phyloP scores from a whole-genome alignment of 2,888 invertebrate species.

The Anthophora plumipes region DNA sequence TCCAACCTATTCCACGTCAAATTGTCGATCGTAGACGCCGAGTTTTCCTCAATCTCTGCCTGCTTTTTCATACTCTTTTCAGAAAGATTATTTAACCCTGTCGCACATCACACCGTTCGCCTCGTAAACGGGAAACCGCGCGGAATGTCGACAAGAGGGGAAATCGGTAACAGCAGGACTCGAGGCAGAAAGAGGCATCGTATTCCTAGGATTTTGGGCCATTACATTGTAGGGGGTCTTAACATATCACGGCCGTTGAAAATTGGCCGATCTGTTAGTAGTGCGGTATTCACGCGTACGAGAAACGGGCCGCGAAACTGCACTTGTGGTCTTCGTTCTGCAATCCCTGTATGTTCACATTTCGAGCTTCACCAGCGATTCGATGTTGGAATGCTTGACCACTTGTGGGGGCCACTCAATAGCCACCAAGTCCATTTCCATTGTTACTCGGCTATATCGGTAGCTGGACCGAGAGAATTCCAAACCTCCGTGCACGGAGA shows the following conservation, averaged over 20 bases:
- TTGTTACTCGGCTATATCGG: constrained; percentile 71
- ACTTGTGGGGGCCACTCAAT: constrained; percentile 73
- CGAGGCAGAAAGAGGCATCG: constrained; percentile 49
- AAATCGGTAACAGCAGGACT: constrained; percentile 41
- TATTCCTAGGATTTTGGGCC: constrained; percentile 46
- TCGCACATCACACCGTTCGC: constrained; percentile 36
- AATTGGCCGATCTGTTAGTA: constrained; percentile 75
- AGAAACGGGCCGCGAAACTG: constrained; percentile 69
- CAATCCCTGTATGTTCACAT: constrained; percentile 69
- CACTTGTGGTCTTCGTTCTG: constrained; percentile 69
- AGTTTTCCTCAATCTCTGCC: no score
- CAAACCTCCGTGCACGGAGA: constrained; percentile 59
- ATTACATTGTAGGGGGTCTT: constrained; percentile 75
- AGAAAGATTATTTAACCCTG: no score
- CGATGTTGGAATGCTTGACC: constrained; percentile 75
- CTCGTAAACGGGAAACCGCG: constrained; percentile 45
- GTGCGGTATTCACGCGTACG: constrained; percentile 71
- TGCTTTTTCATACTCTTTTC: no score
- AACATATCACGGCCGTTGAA: constrained; percentile 70
- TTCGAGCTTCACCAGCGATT: constrained; percentile 72
- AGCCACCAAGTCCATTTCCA: constrained; percentile 74
- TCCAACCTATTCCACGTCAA: no score
- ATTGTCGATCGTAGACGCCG: not conserved
- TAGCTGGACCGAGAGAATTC: constrained; percentile 70
- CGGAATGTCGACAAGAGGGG: constrained; percentile 50